These are phyloP conservation scores for Polydrusus tereticollis DNA, from an alignment of 2,888 invertebrate species.

Conservation along the genomic window DNA sequence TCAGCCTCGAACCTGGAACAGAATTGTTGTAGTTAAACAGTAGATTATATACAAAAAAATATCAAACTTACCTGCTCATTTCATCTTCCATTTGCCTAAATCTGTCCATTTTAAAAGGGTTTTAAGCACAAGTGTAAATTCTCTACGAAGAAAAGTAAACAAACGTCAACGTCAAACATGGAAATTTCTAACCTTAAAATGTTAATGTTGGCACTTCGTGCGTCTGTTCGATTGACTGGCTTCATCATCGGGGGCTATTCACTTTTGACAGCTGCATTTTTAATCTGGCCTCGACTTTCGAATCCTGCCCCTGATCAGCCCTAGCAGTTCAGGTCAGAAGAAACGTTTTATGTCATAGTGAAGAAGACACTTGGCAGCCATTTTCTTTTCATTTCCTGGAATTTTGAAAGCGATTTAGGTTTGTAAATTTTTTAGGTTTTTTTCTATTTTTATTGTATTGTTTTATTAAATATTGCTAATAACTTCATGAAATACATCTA, in stretches of 20 bases:
- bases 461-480: neutral
- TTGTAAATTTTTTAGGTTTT: neutral
- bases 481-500: neutral
- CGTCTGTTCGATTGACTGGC: too few species aligned
- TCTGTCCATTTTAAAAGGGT: conserved; percentile 51
- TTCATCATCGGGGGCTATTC: too few species aligned
- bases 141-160: neutral
- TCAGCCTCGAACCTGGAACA: conserved; percentile 87
- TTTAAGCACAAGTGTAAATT: neutral
- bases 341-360: too few species aligned
- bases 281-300: too few species aligned
- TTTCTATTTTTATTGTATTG: neutral
- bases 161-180: neutral
- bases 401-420: neutral
- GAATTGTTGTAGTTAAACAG: too few species aligned
- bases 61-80: conserved; percentile 79
- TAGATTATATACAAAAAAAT: conserved; percentile 12
- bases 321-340: too few species aligned
- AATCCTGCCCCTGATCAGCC: too few species aligned
- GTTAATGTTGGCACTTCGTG: too few species aligned
- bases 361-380: conserved; percentile 9
- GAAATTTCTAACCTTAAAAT: neutral
- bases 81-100: conserved; percentile 91
- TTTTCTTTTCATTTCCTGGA: neutral
- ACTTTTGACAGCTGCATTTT: too few species aligned